Conservation (phyloP, 1,140 invertebrate genomes). For the Drosophila busckii region DNA sequence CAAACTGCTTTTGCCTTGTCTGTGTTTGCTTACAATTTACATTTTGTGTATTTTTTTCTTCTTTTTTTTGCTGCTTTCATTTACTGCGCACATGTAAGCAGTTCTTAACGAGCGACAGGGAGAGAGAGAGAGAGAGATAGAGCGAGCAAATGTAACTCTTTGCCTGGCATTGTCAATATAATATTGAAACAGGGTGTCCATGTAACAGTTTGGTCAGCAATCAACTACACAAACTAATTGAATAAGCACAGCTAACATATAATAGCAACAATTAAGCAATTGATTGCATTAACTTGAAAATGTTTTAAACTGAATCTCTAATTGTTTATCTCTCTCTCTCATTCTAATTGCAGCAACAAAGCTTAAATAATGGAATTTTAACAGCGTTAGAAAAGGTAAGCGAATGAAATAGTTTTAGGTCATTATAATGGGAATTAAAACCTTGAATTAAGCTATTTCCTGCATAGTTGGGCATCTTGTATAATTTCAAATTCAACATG, state of each 20-base stretch:
- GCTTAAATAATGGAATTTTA: slow-evolving; percentile 67
- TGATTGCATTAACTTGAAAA: no score
- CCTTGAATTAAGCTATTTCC: no score
- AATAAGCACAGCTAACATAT: slow-evolving; percentile 24
- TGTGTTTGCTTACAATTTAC: slow-evolving; percentile 66
- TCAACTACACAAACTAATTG: slow-evolving; percentile 8
- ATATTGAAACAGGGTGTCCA: slow-evolving; percentile 56
- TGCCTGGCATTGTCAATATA: slow-evolving; percentile 46
- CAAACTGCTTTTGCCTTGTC: slow-evolving; percentile 27
- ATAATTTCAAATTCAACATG: slow-evolving; percentile 9
- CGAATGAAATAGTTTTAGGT: no score
- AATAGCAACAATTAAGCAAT: slow-evolving; percentile 16
- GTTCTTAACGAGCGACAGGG: slow-evolving; percentile 17
- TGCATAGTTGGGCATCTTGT: neutral
- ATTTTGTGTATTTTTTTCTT: slow-evolving; percentile 42
- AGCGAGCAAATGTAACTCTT: slow-evolving; percentile 46
- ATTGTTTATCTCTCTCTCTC: slow-evolving; percentile 9
- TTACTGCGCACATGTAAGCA: slow-evolving; percentile 67
- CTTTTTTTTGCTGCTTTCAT: slow-evolving; percentile 53
- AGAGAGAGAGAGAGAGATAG: slow-evolving; percentile 10
- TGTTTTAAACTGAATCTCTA: no score
- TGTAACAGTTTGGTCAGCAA: slow-evolving; percentile 20
- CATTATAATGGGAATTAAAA: no score
- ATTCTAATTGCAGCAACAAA: slow-evolving; percentile 59
- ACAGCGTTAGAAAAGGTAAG: slow-evolving; percentile 61